Evolutionary conservation across 1,140 invertebrate genomes (phyloP), one percentile per base, ranked within the genome.

Genomic region (Akabosia matsudoensis): DNA sequence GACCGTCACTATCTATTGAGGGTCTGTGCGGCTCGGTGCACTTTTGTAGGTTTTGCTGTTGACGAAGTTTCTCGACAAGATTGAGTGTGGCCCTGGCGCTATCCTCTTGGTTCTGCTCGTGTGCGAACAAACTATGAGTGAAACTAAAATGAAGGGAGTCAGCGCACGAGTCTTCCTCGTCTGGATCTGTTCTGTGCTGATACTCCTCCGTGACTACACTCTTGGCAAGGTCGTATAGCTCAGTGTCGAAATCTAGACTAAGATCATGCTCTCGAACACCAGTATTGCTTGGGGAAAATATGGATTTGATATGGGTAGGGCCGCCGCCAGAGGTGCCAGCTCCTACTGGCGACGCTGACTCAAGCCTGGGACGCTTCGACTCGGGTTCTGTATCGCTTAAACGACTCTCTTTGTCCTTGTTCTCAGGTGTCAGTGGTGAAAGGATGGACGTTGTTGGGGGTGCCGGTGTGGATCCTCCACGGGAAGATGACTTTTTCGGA

Each of bases 21-120:
- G 79, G 72, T n/a, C 79, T 54, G 45, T 76, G 76, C 16, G n/a
- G n/a, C 18, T 10, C 72, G 37, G 73, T 76, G 0, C 79, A 87
- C 82, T 90, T 91, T 78, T 89, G 89, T 16, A 88, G 88, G 78
- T 90, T 84, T 73, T 88, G 89, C 86, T 92, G 88, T 73, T 92
- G 85, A n/a, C n/a, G n/a, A 18, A 93, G 84, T 83, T 93, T 92
- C 79, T 93, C 91, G 10, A 94, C 91, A 22, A 94, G 84, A 85
- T 92, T 90, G 31, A 92, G 83, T 0, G 92, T 93, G 85, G 92
- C 92, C 54, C 90, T 85, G 0, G 91, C 91, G 81, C 87, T 90
- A 76, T 91, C 90, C 78, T 91, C 92, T 83, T 92, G 92, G n/a
- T 90, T 89, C 82, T 92, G 91, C 81, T 92, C 91, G 82, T 91